Percentiles rank a stretch among this genome's conserved stretches.
Evolutionary conservation across 2,888 invertebrate genomes (phyloP).

Genomic region (Stegana nigrithorax): DNA sequence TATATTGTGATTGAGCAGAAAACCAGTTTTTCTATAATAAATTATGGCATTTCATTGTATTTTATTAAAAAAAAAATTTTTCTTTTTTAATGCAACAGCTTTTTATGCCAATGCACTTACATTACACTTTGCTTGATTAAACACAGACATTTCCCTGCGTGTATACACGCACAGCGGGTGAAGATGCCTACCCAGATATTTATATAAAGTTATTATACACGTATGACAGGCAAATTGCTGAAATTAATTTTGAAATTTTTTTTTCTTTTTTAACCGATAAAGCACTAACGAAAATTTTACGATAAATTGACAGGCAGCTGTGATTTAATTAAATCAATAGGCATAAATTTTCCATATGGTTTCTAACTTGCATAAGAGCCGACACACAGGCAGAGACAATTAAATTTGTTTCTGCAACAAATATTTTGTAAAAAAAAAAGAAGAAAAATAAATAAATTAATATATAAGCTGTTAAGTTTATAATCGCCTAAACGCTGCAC

Average conservation of each 20-base stretch:
- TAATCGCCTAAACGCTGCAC: too few species aligned
- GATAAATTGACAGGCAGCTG: background rate
- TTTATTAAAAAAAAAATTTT: too few species aligned
- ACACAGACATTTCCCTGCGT: background rate
- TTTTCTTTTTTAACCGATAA: background rate
- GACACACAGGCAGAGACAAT: too few species aligned
- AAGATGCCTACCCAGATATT: slow-evolving; percentile 49
- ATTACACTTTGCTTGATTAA: background rate
- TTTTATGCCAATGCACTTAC: background rate
- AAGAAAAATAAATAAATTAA: background rate
- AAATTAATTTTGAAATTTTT: background rate
- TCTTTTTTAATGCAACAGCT: background rate
- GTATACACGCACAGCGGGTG: slow-evolving; percentile 46
- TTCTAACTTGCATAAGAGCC: background rate
- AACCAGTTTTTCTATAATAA: too few species aligned
- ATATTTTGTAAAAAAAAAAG: background rate
- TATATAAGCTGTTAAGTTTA: too few species aligned
- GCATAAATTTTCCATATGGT: background rate
- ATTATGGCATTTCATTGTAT: too few species aligned
- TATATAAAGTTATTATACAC: slow-evolving; percentile 5
- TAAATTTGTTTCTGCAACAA: too few species aligned
- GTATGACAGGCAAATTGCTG: background rate
- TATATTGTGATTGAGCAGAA: too few species aligned
- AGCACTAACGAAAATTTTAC: slow-evolving; percentile 2
- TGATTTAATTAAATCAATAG: slow-evolving; percentile 3